Percentiles rank a stretch among this genome's conserved stretches.
Evolutionary conservation across 2,888 invertebrate genomes (phyloP).

Genomic region (Hemaris fuciformis): DNA sequence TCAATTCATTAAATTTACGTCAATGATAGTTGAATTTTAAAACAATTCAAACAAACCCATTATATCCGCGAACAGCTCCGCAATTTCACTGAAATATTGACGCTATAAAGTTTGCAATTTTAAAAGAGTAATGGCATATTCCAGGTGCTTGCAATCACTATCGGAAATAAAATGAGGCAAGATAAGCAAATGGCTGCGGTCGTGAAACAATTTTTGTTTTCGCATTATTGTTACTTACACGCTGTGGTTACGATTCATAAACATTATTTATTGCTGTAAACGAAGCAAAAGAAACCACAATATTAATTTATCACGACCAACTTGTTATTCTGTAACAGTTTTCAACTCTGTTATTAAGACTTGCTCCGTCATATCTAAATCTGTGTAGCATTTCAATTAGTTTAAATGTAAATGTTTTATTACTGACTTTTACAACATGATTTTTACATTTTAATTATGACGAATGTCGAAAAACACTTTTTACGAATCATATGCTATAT

Average conservation of each 20-base stretch:
- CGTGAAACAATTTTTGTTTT: constrained; percentile 24
- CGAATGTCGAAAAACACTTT: no score
- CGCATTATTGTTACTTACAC: constrained; percentile 8
- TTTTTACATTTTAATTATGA: no score
- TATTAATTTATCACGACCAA: not conserved
- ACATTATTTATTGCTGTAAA: not conserved
- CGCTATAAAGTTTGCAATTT: constrained; percentile 65
- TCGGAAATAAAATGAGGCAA: constrained; percentile 59
- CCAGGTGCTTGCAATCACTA: constrained; percentile 67
- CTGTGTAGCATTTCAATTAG: no score
- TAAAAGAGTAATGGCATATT: constrained; percentile 64
- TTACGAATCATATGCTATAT: no score
- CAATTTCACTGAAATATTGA: constrained; percentile 63
- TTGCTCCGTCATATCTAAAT: not conserved
- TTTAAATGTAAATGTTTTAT: no score
- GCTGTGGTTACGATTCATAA: constrained; percentile 2
- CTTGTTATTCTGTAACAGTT: not conserved
- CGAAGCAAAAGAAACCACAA: not conserved
- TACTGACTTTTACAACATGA: no score
- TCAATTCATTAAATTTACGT: no score
- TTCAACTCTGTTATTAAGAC: not conserved
- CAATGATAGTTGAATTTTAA: no score
- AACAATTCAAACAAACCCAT: constrained; percentile 39
- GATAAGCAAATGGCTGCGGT: constrained; percentile 43
- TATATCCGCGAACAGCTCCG: constrained; percentile 50